These are phyloP conservation scores for Sardina pilchardus DNA, from an alignment of 2,113 vertebrate species.

Conservation along the genomic window DNA sequence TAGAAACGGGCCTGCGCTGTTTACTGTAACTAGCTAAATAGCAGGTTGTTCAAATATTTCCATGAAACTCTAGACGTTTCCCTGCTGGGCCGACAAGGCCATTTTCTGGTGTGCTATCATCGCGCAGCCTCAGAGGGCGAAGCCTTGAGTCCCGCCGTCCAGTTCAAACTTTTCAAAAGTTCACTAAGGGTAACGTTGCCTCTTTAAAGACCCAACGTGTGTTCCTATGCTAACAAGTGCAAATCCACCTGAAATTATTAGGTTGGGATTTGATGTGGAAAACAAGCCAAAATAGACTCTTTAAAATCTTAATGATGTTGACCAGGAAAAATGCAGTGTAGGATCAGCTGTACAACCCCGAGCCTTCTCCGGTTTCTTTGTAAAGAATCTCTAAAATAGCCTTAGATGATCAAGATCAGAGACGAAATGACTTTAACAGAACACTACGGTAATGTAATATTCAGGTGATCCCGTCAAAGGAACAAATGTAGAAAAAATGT, in stretches of 20 bases:
- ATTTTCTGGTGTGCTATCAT: conserved; percentile 35
- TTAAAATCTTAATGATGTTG: not conserved
- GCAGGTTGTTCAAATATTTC: conserved; percentile 41
- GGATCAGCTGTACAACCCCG: too few relatives aligned
- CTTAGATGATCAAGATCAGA: too few relatives aligned
- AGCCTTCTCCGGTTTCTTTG: too few relatives aligned
- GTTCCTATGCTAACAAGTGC: not conserved
- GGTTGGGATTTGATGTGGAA: not conserved
- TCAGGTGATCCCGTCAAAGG: too few relatives aligned
- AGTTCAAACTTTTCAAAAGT: not conserved
- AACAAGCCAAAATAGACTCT: not conserved
- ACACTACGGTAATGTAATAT: too few relatives aligned
- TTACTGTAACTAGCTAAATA: conserved; percentile 39
- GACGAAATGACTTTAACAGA: too few relatives aligned
- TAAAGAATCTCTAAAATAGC: too few relatives aligned
- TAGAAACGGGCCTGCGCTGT: conserved; percentile 26
- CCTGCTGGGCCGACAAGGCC: conserved; percentile 36
- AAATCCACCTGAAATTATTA: not conserved
- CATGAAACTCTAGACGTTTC: conserved; percentile 43
- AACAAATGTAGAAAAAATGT: too few relatives aligned
- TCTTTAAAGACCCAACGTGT: not conserved
- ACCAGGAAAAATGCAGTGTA: too few relatives aligned
- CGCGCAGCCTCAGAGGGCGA: not conserved
- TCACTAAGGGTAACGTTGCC: not conserved
- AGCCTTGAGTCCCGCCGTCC: not conserved